Evolutionary conservation across 2,888 invertebrate genomes (phyloP), one percentile per base, ranked within the genome.

Genomic region (Galeruca laticollis): DNA sequence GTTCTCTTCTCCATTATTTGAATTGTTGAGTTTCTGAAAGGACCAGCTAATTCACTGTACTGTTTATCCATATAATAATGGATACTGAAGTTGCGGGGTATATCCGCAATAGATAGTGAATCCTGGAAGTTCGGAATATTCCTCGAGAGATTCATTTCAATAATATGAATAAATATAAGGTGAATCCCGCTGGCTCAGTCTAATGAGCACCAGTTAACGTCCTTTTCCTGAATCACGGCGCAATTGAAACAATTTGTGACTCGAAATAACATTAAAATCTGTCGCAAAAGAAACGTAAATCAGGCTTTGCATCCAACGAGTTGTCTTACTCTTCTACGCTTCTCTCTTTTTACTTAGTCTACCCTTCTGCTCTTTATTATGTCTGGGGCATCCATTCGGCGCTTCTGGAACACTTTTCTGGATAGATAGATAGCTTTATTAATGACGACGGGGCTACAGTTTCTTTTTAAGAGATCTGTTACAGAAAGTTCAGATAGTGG

Each of bases 201-300:
- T 86, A 86, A 86, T 86, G 86, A 86, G 86, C 81, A 81, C 84
- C 85, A 84, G 84, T 86, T 86, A 85, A 83, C 85, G 86, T 86
- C 86, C 83, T 78, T 79, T 80, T 82, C 82, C 83, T 87, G 86
- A 87, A 84, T 86, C 86, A 86, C 86, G 86, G 85, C 81, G 86
- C 86, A 86, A 87, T 86, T 87, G 86, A 86, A 86, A 86, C 86
- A 86, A 87, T 87, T 87, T 87, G 86, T 86, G 86, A 86, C 85
- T 86, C 83, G 85, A 85, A 86, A 86, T 86, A 86, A 85, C 86
- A 85, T 86, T 86, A 86, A 86, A 86, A 86, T 86, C 86, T 86
- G 86, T 86, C 85, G 83, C 81, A 81, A 83, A 82, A 85, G 84
- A 84, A 84, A 84, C 84, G 85, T 86, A 86, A 86, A 86, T 86